phyloP scores from a whole-genome alignment of 1,140 invertebrate genomes.

The Macrobrachium nipponense region DNA sequence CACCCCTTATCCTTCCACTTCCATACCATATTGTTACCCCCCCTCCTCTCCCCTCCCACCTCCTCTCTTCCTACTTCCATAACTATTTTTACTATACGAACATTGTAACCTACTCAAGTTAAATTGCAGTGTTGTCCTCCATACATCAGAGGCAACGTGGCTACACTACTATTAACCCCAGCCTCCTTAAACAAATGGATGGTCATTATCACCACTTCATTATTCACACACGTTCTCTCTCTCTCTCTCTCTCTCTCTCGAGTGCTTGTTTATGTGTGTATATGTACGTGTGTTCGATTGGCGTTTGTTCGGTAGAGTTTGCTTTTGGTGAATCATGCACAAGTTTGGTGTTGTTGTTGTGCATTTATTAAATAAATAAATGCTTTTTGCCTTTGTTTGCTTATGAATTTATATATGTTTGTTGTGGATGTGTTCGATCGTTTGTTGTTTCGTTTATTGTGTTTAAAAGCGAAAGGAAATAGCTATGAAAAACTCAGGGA shows the following conservation, averaged over 20 bases:
- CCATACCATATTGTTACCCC: neutral
- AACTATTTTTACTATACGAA: no score
- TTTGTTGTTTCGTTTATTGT: neutral
- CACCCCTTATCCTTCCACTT: neutral
- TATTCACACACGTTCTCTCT: conserved; percentile 5
- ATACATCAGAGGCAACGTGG: no score
- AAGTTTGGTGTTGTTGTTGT: no score
- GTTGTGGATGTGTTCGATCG: neutral
- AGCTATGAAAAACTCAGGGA: neutral
- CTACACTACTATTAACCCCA: neutral
- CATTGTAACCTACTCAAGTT: no score
- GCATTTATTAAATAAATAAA: no score
- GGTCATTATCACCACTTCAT: neutral
- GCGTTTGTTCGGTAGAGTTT: neutral
- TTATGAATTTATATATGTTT: neutral
- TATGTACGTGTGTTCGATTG: neutral
- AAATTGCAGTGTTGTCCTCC: no score
- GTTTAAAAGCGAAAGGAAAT: neutral
- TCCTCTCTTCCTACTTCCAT: neutral
- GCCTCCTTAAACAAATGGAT: neutral
- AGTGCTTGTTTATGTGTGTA: conserved; percentile 3
- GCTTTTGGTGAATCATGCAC: no score
- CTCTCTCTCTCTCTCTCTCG: conserved; percentile 26
- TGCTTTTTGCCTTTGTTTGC: neutral
- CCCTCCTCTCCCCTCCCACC: neutral